Base-by-base conservation (phyloP, 1,140 invertebrate species). In the Neodiprion lecontei region DNA sequence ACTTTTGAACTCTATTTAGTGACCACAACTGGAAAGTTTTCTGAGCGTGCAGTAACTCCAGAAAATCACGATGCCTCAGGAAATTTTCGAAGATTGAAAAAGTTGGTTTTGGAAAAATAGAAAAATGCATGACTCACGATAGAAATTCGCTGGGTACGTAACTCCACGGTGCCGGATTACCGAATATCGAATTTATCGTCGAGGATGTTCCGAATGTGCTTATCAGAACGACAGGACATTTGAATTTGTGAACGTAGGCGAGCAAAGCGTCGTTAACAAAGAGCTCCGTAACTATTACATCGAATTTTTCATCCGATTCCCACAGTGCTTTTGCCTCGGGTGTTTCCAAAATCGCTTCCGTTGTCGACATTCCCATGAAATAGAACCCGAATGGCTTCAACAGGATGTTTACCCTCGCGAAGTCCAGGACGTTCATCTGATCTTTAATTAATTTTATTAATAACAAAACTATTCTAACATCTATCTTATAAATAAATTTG, bases 241-340 rank as follows among this genome's bases (percentile, higher is more conserved):
- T 81, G 67, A 86, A 87, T 49, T 83, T 76, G 40, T 87, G 53
- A 9, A 61, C 53, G 53, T 61, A 74, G 5, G 85, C 83, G 48
- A 90, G 71, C n/a, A 88, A 70, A 7, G 86, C 86, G 61, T 90
- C 89, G 23, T 87, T 87, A 61, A 85, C 82, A 61, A 90, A 89
- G 40, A 84, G 78, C 66, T 89, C 88, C 7, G 87, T 72, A 28
- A 90, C 81, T 1, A 90, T 85, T 1, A 89, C 72, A 79, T 90
- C 89, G 73, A 84, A 90, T 40, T 86, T 84, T 73, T 89, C 84
- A 14, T 9, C 53, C 9, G 53, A 61, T 17, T 61, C n/a, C 53
- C 11, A 14, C n/a, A 61, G 53, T 14, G 53, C 53, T 9, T 61
- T 61, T 61, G 53, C 53, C 9, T 61, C 53, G 11, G 53, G 53